phyloP scores from a whole-genome alignment of 2,113 vertebrate genomes.

The Neolamprologus ventralis region DNA sequence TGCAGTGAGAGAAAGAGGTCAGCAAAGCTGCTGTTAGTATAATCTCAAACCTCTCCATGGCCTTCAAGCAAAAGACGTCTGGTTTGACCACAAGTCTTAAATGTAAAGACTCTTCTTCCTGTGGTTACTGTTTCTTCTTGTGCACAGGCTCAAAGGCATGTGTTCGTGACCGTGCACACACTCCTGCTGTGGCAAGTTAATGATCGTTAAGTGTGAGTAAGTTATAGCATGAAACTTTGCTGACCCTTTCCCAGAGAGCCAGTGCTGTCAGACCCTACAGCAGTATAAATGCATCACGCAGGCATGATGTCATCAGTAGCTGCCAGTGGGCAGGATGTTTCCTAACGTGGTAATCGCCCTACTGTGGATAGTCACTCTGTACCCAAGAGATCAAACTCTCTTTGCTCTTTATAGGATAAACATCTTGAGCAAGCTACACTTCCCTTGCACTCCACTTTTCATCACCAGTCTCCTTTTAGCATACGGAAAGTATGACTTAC shows the following conservation, averaged over 20 bases:
- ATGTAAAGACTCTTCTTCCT: slow-evolving; percentile 45
- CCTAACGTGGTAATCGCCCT: slow-evolving; percentile 60
- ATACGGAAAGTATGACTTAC: slow-evolving; percentile 57
- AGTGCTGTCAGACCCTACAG: slow-evolving; percentile 23
- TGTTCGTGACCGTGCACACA: background rate
- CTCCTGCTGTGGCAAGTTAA: slow-evolving; percentile 27
- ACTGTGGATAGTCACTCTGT: slow-evolving; percentile 54
- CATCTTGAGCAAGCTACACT: slow-evolving; percentile 48
- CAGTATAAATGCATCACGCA: slow-evolving; percentile 53
- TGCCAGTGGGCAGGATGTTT: slow-evolving; percentile 62
- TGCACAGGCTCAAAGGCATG: background rate
- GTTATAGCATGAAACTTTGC: slow-evolving; percentile 52
- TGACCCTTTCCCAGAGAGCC: slow-evolving; percentile 48
- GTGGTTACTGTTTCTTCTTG: slow-evolving; percentile 17
- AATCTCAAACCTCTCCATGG: background rate
- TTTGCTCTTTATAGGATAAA: slow-evolving; percentile 57
- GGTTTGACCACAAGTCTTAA: slow-evolving; percentile 40
- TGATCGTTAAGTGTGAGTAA: slow-evolving; percentile 41
- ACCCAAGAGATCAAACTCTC: slow-evolving; percentile 50
- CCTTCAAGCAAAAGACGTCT: background rate
- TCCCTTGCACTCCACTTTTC: slow-evolving; percentile 18
- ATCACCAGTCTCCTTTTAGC: slow-evolving; percentile 4
- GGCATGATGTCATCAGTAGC: slow-evolving; percentile 65
- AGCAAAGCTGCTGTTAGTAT: background rate
- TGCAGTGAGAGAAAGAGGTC: slow-evolving; percentile 31